phyloP scores from a whole-genome alignment of 2,797 vertebrate genomes.

The Gobio occitaniae region DNA sequence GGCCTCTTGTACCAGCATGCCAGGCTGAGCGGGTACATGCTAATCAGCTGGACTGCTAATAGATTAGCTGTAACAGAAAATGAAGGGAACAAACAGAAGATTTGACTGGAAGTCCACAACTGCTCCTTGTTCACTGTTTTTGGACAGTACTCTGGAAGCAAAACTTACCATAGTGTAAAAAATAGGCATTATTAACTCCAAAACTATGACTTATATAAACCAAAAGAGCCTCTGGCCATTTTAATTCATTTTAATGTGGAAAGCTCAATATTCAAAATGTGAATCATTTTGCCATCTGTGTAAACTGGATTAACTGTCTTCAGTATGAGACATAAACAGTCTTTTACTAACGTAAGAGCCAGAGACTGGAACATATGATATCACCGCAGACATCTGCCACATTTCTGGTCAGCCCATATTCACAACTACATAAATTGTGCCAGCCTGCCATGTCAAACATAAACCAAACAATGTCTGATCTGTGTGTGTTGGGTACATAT shows the following conservation, averaged over 20 bases:
- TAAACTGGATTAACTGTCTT: slow-evolving; percentile 2
- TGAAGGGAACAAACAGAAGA: background rate
- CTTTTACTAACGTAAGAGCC: slow-evolving; percentile 1
- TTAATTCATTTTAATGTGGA: slow-evolving; percentile 21
- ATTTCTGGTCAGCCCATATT: slow-evolving; percentile 26
- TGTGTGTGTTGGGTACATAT: slow-evolving; percentile 3
- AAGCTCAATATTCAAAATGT: slow-evolving; percentile 27
- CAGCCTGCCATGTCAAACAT: slow-evolving; percentile 45
- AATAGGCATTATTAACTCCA: background rate
- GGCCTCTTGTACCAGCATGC: slow-evolving; percentile 18
- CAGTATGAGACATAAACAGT: slow-evolving; percentile 28
- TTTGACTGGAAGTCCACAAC: background rate
- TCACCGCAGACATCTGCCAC: slow-evolving; percentile 21
- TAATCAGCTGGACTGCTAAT: slow-evolving; percentile 20
- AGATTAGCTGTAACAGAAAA: background rate
- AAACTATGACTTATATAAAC: slow-evolving; percentile 12
- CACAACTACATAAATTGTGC: slow-evolving; percentile 25
- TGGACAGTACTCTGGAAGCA: slow-evolving; percentile 3
- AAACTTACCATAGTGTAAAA: background rate
- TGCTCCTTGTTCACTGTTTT: background rate
- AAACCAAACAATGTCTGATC: slow-evolving; percentile 53
- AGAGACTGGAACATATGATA: slow-evolving; percentile 36
- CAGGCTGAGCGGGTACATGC: slow-evolving; percentile 2
- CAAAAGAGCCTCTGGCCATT: background rate
- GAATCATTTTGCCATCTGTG: slow-evolving; percentile 13